These are phyloP conservation scores for Solenopsis fugax DNA, from an alignment of 1,140 invertebrate species.

Conservation along the genomic window DNA sequence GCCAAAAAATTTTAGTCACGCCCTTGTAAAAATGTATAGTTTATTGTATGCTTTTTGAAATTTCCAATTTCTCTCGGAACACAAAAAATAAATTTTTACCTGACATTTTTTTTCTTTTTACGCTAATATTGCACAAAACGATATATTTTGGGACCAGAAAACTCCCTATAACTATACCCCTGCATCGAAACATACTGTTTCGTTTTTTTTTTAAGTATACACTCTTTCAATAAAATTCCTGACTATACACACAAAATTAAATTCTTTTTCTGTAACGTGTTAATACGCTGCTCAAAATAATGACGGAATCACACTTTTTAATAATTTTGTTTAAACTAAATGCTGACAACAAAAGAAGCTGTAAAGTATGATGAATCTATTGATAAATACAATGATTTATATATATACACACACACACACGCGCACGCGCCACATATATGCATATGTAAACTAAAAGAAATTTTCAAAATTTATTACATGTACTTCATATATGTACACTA, in stretches of 20 bases:
- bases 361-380: not conserved
- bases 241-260: slow-evolving; percentile 17
- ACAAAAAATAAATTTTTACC: slow-evolving; percentile 18
- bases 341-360: not conserved
- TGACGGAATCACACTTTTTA: not conserved
- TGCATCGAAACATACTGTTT: not conserved
- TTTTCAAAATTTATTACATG: not conserved
- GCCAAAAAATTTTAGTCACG: not conserved
- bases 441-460: not conserved
- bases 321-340: not conserved
- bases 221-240: not conserved
- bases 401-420: too few relatives aligned
- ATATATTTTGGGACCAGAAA: not conserved
- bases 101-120: not conserved
- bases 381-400: too few relatives aligned
- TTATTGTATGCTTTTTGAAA: not conserved
- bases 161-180: not conserved
- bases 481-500: not conserved
- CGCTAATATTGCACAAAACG: not conserved
- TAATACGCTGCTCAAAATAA: slow-evolving; percentile 26
- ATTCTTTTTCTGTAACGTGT: not conserved
- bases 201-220: not conserved
- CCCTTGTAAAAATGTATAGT: not conserved
- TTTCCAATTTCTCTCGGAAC: not conserved
- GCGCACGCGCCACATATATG: too few relatives aligned